Evolutionary conservation across 2,888 invertebrate genomes (phyloP).

Genomic region (Epirrhoe alternata): DNA sequence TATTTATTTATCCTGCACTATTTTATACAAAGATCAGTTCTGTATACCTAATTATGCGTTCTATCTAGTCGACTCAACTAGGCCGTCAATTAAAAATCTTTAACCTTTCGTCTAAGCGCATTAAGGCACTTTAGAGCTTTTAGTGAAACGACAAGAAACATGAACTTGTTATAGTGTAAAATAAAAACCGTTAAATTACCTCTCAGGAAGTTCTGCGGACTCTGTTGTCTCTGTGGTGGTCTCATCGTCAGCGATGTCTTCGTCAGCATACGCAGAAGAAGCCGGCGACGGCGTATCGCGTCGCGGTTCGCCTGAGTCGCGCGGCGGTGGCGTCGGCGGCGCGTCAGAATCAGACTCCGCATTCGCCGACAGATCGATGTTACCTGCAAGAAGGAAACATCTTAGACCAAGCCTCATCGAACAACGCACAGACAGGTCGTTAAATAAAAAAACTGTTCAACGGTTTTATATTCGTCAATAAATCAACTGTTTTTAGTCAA

Average conservation of each 20-base stretch:
- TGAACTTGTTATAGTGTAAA: neutral
- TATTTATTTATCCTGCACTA: too few species aligned
- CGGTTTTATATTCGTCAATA: too few species aligned
- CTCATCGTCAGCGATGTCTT: constrained; percentile 57
- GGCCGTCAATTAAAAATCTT: too few species aligned
- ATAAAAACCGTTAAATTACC: neutral
- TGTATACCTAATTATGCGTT: too few species aligned
- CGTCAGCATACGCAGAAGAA: constrained; percentile 61
- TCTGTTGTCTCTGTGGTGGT: constrained; percentile 49
- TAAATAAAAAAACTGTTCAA: neutral
- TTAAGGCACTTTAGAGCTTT: too few species aligned
- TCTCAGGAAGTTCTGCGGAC: constrained; percentile 15
- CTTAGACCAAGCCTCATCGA: neutral
- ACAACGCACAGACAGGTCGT: neutral
- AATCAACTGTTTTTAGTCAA: too few species aligned
- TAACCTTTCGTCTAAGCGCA: too few species aligned
- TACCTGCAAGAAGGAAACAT: constrained; percentile 50
- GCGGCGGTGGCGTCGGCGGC: constrained; percentile 56
- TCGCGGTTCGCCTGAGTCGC: constrained; percentile 52
- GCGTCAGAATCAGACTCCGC: constrained; percentile 60
- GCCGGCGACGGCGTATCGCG: constrained; percentile 46
- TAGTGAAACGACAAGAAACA: too few species aligned
- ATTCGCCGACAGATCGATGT: constrained; percentile 51
- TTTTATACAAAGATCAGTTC: too few species aligned
- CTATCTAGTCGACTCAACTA: too few species aligned